Evolutionary conservation across 2,113 vertebrate species (phyloP), one percentile per base, ranked within the genome.

Genomic region (Xyliphius kryptos): DNA sequence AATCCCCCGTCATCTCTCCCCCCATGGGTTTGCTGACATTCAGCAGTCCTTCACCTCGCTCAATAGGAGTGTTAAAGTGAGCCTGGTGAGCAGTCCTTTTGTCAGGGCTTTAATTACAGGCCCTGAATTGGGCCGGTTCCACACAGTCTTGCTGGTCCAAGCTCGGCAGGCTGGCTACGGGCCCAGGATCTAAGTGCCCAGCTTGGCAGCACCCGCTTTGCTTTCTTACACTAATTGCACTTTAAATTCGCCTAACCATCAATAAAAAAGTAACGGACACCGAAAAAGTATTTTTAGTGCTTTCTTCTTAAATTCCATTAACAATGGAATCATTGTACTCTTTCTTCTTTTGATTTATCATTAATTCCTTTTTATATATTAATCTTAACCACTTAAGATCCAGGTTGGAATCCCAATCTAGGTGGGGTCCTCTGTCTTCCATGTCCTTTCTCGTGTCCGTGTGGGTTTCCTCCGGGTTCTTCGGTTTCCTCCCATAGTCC

Each of bases 11-110:
- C 52, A 46, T 57, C 57, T 9, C 60, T 21, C 50, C 44, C 19
- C 65, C 59, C 46, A 53, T 38, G 16, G 54, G 44, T 40, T 69
- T 54, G 61, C 49, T 37, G 57, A 71, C 60, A 73, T 66, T 75
- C 59, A 36, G 38, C 51, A 46, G 57, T 63, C 49, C 51, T 59
- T 73, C 56, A 59, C 46, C 37, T 37, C 38, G 54, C 52, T 77
- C 64, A 74, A 70, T 38, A 52, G 66, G 37, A 51, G 50, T 36
- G 58, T 68, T 69, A 72, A 68, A 65, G 40, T 49, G 22, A 67
- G 53, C 38, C 46, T 22, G 47, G 60, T 36, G 32, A 36, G 55
- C 56, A 43, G 61, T 53, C 47, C 66, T 72, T 68, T 64, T 55
- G 60, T 56, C 47, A 2, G 26, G 44, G 57, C 21, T 36, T 68